Base-by-base conservation (phyloP, 2,888 invertebrate genomes). In the Synergus laeviventris region DNA sequence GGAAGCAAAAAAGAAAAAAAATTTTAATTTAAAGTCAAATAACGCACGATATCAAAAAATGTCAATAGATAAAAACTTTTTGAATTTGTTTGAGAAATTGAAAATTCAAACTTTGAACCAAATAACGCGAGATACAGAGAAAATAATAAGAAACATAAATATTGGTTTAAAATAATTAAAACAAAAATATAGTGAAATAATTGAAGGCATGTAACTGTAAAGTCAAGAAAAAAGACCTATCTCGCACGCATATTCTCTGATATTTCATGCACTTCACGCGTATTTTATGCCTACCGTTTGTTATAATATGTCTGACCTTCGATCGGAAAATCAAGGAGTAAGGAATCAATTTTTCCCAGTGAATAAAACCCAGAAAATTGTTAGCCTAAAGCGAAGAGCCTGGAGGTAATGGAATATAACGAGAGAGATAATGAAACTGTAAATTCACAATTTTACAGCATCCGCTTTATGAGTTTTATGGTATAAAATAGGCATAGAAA, bases 201-300 rank as follows among this genome's bases (percentile, higher is more conserved):
- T n/a, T n/a, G n/a, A n/a, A n/a, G n/a, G n/a, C n/a, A n/a, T n/a
- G n/a, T n/a, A n/a, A n/a, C n/a, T n/a, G n/a, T n/a, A n/a, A n/a
- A n/a, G n/a, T n/a, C 5, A 11, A 60, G 60, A 31, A 31, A 60
- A 60, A 61, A 61, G 31, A 61, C 38, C 36, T 61, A 16, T 16
- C 61, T 38, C 66, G 45, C 45, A 39, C 16, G 24, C 24, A 62
- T 36, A 14, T 16, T 61, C 61, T 31, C 31, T 31, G 31, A 31
- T 5, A 66, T 66, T 66, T 24, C 24, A 66, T 62, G n/a, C n/a
- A 49, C 49, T 49, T n/a, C n/a, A 49, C n/a, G n/a, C n/a, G n/a
- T n/a, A n/a, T 49, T 49, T 49, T 62, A 18, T 18, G 66, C 66
- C 66, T 66, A 66, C 66, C 45, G 66, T 66, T 66, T 66, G 42